Percentiles rank a stretch among this genome's conserved stretches.
phyloP scores from a whole-genome alignment of 2,113 vertebrate genomes.

The Pipa parva region DNA sequence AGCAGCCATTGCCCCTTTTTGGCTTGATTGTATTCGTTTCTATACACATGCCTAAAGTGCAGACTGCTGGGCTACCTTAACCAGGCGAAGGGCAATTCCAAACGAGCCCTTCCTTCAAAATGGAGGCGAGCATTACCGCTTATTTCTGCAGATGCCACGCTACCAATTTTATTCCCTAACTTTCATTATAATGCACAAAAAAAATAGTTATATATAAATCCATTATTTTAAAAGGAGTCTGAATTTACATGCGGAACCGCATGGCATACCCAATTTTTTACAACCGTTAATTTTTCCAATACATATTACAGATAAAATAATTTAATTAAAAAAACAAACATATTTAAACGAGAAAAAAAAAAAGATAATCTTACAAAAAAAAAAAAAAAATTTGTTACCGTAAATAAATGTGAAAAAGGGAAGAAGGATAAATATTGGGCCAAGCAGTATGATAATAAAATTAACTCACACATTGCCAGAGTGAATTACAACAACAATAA shows the following conservation, averaged over 20 bases:
- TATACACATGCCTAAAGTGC: conserved; percentile 67
- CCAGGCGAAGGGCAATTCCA: conserved; percentile 62
- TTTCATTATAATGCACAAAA: conserved; percentile 72
- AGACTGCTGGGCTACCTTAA: conserved; percentile 57
- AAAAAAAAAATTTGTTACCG: background rate
- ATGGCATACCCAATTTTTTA: conserved; percentile 64
- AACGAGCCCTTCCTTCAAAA: conserved; percentile 58
- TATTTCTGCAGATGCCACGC: conserved; percentile 58
- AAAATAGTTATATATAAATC: conserved; percentile 74
- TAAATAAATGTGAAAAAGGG: conserved; percentile 17
- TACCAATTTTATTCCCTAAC: conserved; percentile 67
- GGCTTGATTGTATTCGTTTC: conserved; percentile 69
- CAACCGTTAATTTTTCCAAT: conserved; percentile 62
- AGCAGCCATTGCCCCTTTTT: conserved; percentile 87
- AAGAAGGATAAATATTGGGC: no score
- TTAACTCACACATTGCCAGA: no score
- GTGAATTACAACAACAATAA: no score
- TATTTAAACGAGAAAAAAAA: background rate
- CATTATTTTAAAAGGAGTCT: conserved; percentile 71
- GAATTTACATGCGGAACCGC: conserved; percentile 59
- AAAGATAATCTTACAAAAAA: background rate
- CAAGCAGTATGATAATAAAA: no score
- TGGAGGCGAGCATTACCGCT: conserved; percentile 52
- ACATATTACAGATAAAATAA: conserved; percentile 78
- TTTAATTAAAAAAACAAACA: conserved; percentile 63